A percentile compares a stretch with the other conserved stretches of the same genome.
These are phyloP conservation scores for Ptilonorhynchus violaceus DNA, from an alignment of 2,113 vertebrate genomes.

Conservation along the genomic window DNA sequence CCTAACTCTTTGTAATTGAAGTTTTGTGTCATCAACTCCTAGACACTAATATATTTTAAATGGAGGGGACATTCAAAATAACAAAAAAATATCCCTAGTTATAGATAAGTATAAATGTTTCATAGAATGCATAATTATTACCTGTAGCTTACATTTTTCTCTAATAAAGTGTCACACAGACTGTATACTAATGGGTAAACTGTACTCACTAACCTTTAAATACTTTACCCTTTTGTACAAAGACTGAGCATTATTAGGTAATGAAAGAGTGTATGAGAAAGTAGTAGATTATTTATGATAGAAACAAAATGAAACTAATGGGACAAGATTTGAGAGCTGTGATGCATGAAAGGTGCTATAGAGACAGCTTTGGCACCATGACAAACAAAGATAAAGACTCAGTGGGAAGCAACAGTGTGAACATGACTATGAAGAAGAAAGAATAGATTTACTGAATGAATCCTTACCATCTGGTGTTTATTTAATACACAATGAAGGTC, in stretches of 20 bases:
- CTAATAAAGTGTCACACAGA: slow-evolving; percentile 56
- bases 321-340: slow-evolving; percentile 82
- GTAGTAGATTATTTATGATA: slow-evolving; percentile 83
- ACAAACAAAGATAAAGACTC: slow-evolving; percentile 84
- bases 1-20: background rate
- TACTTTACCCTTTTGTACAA: slow-evolving; percentile 71
- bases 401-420: slow-evolving; percentile 85
- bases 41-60: background rate
- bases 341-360: slow-evolving; percentile 85
- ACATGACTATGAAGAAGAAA: slow-evolving; percentile 81
- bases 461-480: slow-evolving; percentile 92
- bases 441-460: slow-evolving; percentile 86
- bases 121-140: slow-evolving; percentile 6
- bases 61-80: background rate
- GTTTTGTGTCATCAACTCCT: background rate
- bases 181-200: slow-evolving; percentile 75
- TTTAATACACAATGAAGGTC: slow-evolving; percentile 91
- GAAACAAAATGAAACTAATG: slow-evolving; percentile 87
- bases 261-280: slow-evolving; percentile 81
- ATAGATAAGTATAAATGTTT: background rate
- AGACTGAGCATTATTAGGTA: slow-evolving; percentile 77
- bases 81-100: background rate
- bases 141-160: slow-evolving; percentile 53
- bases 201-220: slow-evolving; percentile 76
- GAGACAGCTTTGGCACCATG: slow-evolving; percentile 79